Percentiles rank a stretch among this genome's conserved stretches.
These are phyloP conservation scores for Hanleya hanleyi DNA, from an alignment of 2,888 invertebrate genomes.

Conservation along the genomic window DNA sequence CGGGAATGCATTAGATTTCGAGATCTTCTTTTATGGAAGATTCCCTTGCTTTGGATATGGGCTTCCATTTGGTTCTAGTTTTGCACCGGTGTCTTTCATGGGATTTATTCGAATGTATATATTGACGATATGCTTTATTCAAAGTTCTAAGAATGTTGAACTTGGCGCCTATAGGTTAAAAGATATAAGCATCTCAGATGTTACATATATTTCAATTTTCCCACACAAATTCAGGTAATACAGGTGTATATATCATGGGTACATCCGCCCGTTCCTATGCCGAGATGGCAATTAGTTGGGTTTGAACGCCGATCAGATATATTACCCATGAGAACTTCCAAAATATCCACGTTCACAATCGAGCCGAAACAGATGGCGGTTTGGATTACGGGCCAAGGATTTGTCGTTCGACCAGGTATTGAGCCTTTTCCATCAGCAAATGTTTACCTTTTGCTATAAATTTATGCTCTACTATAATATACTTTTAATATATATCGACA, in stretches of 20 bases:
- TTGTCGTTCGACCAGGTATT: neutral
- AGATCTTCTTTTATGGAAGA: too few relatives aligned
- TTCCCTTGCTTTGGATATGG: too few relatives aligned
- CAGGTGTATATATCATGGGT: slow-evolving; percentile 64
- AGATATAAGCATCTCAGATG: neutral
- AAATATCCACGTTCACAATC: slow-evolving; percentile 39
- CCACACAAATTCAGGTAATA: slow-evolving; percentile 45
- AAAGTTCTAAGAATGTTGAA: neutral
- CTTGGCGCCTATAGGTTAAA: neutral
- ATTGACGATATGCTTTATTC: too few relatives aligned
- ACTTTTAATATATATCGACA: neutral
- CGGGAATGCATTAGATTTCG: too few relatives aligned
- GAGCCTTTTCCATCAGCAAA: neutral
- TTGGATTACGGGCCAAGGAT: slow-evolving; percentile 35
- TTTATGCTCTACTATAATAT: neutral
- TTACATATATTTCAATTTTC: neutral
- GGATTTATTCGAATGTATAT: too few relatives aligned
- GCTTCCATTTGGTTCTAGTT: too few relatives aligned
- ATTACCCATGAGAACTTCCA: slow-evolving; percentile 17
- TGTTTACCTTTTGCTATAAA: neutral
- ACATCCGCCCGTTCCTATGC: slow-evolving; percentile 46
- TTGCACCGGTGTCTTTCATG: too few relatives aligned
- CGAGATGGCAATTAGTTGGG: slow-evolving; percentile 52
- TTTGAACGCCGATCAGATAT: slow-evolving; percentile 41
- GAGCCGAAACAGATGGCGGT: slow-evolving; percentile 49